Evolutionary conservation across 2,888 invertebrate species (phyloP), one percentile per base, ranked within the genome.

Genomic region (Pollenia griseotomentosa): DNA sequence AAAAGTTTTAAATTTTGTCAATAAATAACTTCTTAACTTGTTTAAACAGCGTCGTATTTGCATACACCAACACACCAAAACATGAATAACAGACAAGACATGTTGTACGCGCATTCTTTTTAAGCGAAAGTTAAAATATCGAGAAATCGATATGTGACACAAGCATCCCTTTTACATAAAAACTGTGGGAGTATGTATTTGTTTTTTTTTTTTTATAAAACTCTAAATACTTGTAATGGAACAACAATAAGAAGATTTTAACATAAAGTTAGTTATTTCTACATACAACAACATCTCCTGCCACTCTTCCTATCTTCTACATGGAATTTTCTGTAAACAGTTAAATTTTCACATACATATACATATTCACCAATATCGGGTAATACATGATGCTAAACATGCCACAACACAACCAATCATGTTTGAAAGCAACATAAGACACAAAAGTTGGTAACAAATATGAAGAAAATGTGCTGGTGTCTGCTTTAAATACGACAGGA

Each of bases 91-190:
- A 74, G 66, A 68, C 57, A 68, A 73, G 71, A 51, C 70, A 77
- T 83, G 53, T 77, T 77, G 33, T 74, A 75, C 75, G 71, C 83
- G 83, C 65, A 83, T 83, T 77, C 77, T 63, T 77, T 78, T 55
- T 57, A 66, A 87, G 84, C 81, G 87, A 87, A 87, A 87, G 87
- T 87, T 78, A 44, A 84, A 83, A 42, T 53, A 59, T 53, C 33
- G 33, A 81, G 57, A 87, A 87, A 87, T 87, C 87, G 83, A 87
- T 87, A 87, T 87, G 83, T 81, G 77, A 75, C 79, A 80, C 83
- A 79, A 73, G 66, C 65, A 78, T 74, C 63, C 53, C 79, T 68
- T 65, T 23, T 19, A 11, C 6, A 48, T 19, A 55, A 6, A 48
- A 42, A 51, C 51, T 46, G 44, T 73, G 19, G 40, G 46, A 46